phyloP scores from a whole-genome alignment of 2,797 vertebrate genomes.

The Dicrostonyx torquatus region DNA sequence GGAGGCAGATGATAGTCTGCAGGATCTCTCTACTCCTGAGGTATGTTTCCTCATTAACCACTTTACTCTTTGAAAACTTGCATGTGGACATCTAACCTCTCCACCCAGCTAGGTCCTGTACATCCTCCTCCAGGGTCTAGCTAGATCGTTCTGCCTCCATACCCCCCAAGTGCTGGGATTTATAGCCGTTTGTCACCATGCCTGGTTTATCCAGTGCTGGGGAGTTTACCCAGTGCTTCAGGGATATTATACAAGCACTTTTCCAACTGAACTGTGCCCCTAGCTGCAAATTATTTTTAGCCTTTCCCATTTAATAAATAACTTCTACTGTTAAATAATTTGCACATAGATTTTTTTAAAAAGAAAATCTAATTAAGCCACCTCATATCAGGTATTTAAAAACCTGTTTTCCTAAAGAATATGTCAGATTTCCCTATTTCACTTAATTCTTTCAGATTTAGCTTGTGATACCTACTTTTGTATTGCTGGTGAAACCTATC shows the following conservation, averaged over 20 bases:
- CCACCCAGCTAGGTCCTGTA: neutral
- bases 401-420: neutral
- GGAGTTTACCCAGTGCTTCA: neutral
- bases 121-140: neutral
- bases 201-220: neutral
- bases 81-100: neutral
- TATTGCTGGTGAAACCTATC: neutral
- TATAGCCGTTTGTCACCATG: neutral
- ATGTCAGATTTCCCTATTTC: neutral
- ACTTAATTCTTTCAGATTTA: constrained; percentile 34
- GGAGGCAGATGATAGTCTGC: neutral
- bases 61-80: neutral
- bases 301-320: neutral
- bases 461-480: constrained; percentile 8
- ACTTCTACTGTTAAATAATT: neutral
- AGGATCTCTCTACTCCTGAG: neutral
- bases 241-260: too few relatives aligned
- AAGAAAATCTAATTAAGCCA: neutral
- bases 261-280: neutral
- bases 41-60: neutral
- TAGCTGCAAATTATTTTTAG: neutral
- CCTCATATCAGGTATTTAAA: constrained; percentile 50
- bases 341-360: neutral
- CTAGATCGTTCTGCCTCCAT: neutral
- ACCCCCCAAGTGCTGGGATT: neutral